These are phyloP conservation scores for Ricordea florida DNA, from an alignment of 92 coral and sea anemone species.

Conservation along the genomic window DNA sequence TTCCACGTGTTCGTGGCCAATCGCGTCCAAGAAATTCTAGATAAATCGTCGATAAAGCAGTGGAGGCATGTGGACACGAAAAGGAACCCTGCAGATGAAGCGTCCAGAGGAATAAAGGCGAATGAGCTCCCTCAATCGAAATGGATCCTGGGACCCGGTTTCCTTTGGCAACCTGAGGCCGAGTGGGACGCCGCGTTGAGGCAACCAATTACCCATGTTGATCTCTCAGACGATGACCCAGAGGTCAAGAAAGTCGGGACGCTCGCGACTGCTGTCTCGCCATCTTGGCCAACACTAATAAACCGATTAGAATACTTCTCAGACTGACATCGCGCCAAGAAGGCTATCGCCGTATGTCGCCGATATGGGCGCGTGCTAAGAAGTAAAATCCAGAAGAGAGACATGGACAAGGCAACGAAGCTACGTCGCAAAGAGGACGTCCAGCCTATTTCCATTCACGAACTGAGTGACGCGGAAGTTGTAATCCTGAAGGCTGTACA, in stretches of 20 bases:
- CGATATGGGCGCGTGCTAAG: not conserved
- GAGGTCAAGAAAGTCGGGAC: slow-evolving; percentile 34
- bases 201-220: not conserved
- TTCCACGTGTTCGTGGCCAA: slow-evolving; percentile 51
- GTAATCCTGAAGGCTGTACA: not conserved
- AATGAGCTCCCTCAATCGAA: slow-evolving; percentile 21
- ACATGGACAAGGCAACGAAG: not conserved
- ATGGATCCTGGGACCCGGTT: slow-evolving; percentile 37
- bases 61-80: slow-evolving; percentile 32
- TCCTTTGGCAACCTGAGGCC: slow-evolving; percentile 23
- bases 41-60: not conserved
- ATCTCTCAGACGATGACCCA: slow-evolving; percentile 15
- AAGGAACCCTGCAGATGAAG: slow-evolving; percentile 52
- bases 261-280: not conserved
- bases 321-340: slow-evolving; percentile 44
- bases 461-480: not conserved
- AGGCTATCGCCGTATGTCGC: slow-evolving; percentile 20
- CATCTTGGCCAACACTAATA: not conserved
- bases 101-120: slow-evolving; percentile 43
- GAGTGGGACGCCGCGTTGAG: too few species aligned
- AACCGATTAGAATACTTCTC: slow-evolving; percentile 37
- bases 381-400: not conserved
- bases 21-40: slow-evolving; percentile 51
- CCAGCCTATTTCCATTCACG: too few species aligned
- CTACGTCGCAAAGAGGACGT: too few species aligned